phyloP scores from a whole-genome alignment of 2,113 vertebrate genomes.

The Etheostoma cragini region DNA sequence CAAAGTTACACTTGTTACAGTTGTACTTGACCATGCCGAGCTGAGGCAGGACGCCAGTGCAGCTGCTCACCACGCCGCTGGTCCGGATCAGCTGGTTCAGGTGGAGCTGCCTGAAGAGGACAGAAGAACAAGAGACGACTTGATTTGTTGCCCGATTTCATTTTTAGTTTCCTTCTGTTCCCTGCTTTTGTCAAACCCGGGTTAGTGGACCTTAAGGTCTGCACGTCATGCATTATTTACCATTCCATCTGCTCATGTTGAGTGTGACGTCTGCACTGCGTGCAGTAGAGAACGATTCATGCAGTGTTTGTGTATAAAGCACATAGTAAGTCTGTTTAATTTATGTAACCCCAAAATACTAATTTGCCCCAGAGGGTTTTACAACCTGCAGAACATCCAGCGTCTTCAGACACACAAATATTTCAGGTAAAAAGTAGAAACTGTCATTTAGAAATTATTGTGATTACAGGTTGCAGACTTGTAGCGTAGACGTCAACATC shows the following conservation, averaged over 20 bases:
- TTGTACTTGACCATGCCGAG: constrained; percentile 98
- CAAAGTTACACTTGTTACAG: constrained; percentile 95
- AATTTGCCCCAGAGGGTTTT: too few relatives aligned
- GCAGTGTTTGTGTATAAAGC: background rate
- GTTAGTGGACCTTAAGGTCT: background rate
- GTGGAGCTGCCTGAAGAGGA: constrained; percentile 91
- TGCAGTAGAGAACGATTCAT: background rate
- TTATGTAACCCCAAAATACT: too few relatives aligned
- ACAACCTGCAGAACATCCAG: too few relatives aligned
- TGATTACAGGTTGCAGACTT: too few relatives aligned
- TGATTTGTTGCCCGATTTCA: background rate
- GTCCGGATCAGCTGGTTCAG: constrained; percentile 98
- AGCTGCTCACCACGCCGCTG: constrained; percentile 95
- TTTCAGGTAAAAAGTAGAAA: too few relatives aligned
- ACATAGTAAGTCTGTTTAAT: background rate
- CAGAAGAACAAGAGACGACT: too few relatives aligned
- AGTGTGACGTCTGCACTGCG: background rate
- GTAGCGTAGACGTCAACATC: too few relatives aligned
- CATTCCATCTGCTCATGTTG: background rate
- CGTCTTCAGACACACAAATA: too few relatives aligned
- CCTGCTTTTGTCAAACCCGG: background rate
- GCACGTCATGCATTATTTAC: background rate
- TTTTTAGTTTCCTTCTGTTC: background rate
- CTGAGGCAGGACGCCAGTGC: constrained; percentile 95
- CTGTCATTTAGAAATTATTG: too few relatives aligned